A percentile compares a stretch with the other conserved stretches of the same genome.
These are phyloP conservation scores for Linurgus olivaceus DNA, from an alignment of 2,797 vertebrate genomes.

Conservation along the genomic window DNA sequence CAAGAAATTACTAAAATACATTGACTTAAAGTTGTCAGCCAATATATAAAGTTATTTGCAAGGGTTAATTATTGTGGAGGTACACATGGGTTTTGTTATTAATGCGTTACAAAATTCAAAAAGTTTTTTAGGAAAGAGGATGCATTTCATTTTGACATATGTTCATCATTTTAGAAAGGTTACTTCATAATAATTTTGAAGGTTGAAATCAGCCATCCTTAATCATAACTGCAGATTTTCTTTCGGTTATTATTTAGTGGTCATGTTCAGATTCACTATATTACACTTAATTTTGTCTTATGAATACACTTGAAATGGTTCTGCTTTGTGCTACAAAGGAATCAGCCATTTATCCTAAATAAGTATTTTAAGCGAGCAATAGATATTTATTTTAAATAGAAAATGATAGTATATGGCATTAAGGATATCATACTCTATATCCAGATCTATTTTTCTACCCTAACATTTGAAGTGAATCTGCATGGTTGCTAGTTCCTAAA, in stretches of 20 bases:
- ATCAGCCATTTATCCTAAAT: neutral
- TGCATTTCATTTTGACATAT: neutral
- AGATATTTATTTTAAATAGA: neutral
- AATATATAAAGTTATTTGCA: neutral
- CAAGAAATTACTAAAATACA: neutral
- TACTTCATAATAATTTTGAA: neutral
- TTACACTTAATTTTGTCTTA: neutral
- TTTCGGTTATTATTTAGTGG: neutral
- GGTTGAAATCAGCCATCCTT: neutral
- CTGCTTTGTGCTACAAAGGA: neutral
- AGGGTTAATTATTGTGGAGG: neutral
- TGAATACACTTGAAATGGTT: neutral
- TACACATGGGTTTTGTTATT: neutral
- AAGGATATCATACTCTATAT: neutral
- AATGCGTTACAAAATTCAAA: neutral
- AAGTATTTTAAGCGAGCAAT: neutral
- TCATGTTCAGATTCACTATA: neutral
- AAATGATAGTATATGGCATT: neutral
- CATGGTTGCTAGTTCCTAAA: neutral
- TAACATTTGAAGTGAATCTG: neutral
- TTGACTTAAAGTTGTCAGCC: neutral
- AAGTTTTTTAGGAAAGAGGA: neutral
- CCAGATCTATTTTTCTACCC: neutral
- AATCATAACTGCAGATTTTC: neutral
- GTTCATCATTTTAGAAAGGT: neutral